Conservation (phyloP, 2,888 invertebrate species). For the Phortica okadai region DNA sequence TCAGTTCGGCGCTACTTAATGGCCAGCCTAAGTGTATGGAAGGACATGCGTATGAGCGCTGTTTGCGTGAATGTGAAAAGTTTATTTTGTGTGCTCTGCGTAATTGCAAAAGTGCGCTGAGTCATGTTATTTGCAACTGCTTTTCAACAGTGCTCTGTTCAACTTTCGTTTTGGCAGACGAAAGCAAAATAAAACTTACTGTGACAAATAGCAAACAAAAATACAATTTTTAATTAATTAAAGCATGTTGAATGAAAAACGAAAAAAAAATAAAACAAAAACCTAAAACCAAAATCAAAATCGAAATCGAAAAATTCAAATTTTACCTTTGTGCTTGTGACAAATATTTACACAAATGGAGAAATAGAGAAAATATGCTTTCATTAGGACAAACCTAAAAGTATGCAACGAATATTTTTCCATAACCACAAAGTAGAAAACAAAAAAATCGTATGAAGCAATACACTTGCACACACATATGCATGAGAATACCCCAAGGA, state of each 20-base stretch:
- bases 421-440: background rate
- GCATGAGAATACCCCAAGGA: background rate
- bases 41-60: conserved; percentile 40
- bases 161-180: background rate
- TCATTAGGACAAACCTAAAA: background rate
- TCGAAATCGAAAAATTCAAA: background rate
- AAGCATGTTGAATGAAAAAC: conserved; percentile 47
- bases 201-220: background rate
- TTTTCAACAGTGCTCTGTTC: background rate
- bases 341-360: background rate
- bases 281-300: too few relatives aligned
- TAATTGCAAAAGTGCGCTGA: background rate
- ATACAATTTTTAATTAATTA: conserved; percentile 56
- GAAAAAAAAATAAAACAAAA: background rate
- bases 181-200: background rate
- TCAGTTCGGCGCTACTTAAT: background rate
- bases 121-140: background rate
- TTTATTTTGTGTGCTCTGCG: conserved; percentile 12
- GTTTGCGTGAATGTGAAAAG: conserved; percentile 8
- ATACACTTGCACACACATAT: background rate
- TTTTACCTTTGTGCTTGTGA: conserved; percentile 19
- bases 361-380: background rate
- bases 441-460: conserved; percentile 2
- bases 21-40: conserved; percentile 37
- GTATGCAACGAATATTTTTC: background rate